Conservation (phyloP, 2,888 invertebrate genomes). For the Actias luna region DNA sequence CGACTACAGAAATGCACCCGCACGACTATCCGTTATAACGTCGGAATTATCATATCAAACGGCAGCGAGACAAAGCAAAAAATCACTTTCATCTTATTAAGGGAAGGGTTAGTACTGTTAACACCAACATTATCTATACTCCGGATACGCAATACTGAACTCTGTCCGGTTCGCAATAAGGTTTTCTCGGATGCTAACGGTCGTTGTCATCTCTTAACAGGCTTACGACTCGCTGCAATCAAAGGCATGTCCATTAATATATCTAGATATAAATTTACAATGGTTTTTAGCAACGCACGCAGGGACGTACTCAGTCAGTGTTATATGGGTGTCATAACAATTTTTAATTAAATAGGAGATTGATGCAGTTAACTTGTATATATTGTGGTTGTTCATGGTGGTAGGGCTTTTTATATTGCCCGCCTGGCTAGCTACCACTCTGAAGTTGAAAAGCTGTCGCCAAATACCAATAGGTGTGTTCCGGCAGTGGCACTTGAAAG, state of each 20-base stretch:
- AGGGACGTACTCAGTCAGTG: not conserved
- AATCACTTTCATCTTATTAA: conserved; percentile 63
- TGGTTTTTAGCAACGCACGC: conserved; percentile 28
- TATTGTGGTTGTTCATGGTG: too few relatives aligned
- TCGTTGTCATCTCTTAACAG: conserved; percentile 51
- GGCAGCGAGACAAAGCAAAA: conserved; percentile 24
- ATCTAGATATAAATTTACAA: conserved; percentile 70
- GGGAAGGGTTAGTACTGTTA: conserved; percentile 61
- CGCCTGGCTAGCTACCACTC: too few relatives aligned
- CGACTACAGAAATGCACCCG: conserved; percentile 61
- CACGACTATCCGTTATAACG: conserved; percentile 73
- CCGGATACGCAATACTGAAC: conserved; percentile 38
- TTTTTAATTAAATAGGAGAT: not conserved
- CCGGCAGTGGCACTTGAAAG: too few relatives aligned
- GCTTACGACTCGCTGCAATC: conserved; percentile 68
- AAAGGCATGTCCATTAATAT: conserved; percentile 69
- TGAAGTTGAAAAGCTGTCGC: too few relatives aligned
- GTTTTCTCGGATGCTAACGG: conserved; percentile 25
- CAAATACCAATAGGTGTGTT: too few relatives aligned
- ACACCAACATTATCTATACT: conserved; percentile 27
- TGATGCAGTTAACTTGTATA: too few relatives aligned
- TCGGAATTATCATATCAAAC: conserved; percentile 78
- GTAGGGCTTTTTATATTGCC: too few relatives aligned
- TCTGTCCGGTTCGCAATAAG: conserved; percentile 32
- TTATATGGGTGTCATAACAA: not conserved